A percentile compares a stretch with the other conserved stretches of the same genome.
Conservation (phyloP, 1,140 invertebrate species). For the Drosophila cardini region DNA sequence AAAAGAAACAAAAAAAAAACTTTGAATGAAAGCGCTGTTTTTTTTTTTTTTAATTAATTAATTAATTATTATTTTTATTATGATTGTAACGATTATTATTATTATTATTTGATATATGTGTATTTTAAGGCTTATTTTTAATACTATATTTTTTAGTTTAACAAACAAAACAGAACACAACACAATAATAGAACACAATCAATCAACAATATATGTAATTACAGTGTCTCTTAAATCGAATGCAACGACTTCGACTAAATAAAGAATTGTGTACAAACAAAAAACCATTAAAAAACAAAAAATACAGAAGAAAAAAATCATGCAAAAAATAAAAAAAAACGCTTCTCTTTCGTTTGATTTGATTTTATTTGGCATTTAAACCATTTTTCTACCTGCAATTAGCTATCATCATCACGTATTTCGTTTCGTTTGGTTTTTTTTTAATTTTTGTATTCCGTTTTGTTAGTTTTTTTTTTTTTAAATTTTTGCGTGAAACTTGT, state of each 20-base stretch:
- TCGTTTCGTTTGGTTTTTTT: background rate
- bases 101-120: constrained; percentile 45
- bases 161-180: constrained; percentile 2
- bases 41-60: constrained; percentile 28
- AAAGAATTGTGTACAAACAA: constrained; percentile 77
- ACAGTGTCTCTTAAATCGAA: constrained; percentile 63
- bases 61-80: constrained; percentile 30
- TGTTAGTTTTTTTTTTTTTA: background rate
- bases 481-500: constrained; percentile 2
- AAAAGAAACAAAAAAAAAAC: constrained; percentile 36
- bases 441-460: background rate
- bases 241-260: constrained; percentile 57
- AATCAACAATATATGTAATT: constrained; percentile 61
- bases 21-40: constrained; percentile 47
- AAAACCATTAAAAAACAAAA: constrained; percentile 16
- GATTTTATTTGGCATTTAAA: constrained; percentile 7
- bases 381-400: constrained; percentile 8
- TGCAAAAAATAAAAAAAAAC: constrained; percentile 2
- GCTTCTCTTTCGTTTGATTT: constrained; percentile 16
- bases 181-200: background rate
- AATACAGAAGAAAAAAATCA: background rate
- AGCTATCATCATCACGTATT: constrained; percentile 17
- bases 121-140: constrained; percentile 78
- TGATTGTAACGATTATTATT: constrained; percentile 54
- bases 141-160: constrained; percentile 67